These are phyloP conservation scores for Gobiocypris rarus DNA, from an alignment of 2,113 vertebrate genomes.

Conservation along the genomic window DNA sequence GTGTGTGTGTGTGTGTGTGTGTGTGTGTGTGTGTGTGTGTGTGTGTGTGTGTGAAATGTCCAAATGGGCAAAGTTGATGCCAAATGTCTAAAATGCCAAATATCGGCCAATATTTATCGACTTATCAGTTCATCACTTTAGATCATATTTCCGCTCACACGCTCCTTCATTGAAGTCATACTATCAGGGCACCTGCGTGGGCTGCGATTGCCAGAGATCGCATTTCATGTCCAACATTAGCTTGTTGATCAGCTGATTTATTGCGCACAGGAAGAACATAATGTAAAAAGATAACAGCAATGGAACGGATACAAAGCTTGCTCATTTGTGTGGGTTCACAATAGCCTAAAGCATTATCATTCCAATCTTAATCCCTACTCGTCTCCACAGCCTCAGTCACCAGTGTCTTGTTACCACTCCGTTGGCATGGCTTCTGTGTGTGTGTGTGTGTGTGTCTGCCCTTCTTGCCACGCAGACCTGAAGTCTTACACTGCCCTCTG, in stretches of 20 bases:
- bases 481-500: conserved; percentile 83
- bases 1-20: too few species aligned
- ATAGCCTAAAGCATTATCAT: conserved; percentile 69
- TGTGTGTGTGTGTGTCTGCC: not conserved
- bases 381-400: conserved; percentile 66
- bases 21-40: too few species aligned
- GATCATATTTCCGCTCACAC: conserved; percentile 28
- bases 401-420: conserved; percentile 67
- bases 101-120: not conserved
- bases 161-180: conserved; percentile 17
- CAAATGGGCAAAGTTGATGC: too few species aligned
- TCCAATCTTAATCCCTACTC: conserved; percentile 71
- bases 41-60: too few species aligned
- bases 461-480: not conserved
- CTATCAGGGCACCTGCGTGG: conserved; percentile 3
- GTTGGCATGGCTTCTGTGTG: conserved; percentile 48
- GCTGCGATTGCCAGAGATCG: conserved; percentile 42
- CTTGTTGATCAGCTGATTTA: conserved; percentile 72
- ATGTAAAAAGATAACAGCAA: conserved; percentile 73
- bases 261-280: conserved; percentile 52
- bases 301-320: conserved; percentile 58
- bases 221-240: conserved; percentile 51
- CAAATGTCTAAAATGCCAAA: not conserved
- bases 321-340: conserved; percentile 66
- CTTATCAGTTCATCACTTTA: not conserved